Conservation (phyloP, 2,888 invertebrate species). For the Criorhina ranunculi region DNA sequence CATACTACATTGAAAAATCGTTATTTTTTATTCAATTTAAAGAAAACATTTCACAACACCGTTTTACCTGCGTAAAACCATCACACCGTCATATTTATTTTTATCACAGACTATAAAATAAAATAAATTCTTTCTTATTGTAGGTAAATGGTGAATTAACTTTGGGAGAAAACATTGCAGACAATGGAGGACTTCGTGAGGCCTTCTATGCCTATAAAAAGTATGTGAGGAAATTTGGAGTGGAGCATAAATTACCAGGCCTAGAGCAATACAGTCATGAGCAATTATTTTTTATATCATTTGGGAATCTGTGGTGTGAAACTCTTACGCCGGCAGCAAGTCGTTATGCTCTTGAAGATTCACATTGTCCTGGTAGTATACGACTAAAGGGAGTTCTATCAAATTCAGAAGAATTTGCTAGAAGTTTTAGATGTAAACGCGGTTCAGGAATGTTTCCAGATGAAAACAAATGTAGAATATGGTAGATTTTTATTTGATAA, state of each 20-base stretch:
- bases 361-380: constrained; percentile 90
- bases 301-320: constrained; percentile 95
- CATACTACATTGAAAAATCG: constrained; percentile 4
- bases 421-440: constrained; percentile 86
- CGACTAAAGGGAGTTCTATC: constrained; percentile 89
- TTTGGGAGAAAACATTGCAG: constrained; percentile 93
- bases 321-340: constrained; percentile 88
- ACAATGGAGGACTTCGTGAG: constrained; percentile 92
- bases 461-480: constrained; percentile 85
- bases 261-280: constrained; percentile 89
- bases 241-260: constrained; percentile 89
- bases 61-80: background rate
- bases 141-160: constrained; percentile 91
- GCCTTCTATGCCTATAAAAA: constrained; percentile 89
- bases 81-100: background rate
- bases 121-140: constrained; percentile 64
- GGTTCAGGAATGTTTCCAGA: constrained; percentile 86
- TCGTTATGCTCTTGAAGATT: constrained; percentile 88
- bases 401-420: constrained; percentile 90
- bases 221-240: constrained; percentile 86
- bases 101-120: constrained; percentile 29
- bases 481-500: constrained; percentile 82
- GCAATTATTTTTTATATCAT: constrained; percentile 92
- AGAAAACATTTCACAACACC: constrained; percentile 2
- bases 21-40: constrained; percentile 4